Conservation (phyloP, 1,140 invertebrate genomes). For the Ostrea edulis region DNA sequence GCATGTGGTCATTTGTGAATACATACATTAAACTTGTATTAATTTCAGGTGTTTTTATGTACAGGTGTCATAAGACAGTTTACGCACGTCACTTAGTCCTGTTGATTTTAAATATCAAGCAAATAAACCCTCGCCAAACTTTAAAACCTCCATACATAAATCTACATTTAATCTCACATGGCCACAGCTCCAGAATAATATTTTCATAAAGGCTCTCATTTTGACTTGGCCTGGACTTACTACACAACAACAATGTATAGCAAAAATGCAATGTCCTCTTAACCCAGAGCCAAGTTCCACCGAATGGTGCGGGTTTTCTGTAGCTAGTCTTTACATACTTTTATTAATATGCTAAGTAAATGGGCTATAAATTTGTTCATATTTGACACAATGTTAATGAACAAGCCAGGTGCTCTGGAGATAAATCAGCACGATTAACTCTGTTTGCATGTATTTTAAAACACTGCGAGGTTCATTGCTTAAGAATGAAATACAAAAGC, state of each 20-base stretch:
- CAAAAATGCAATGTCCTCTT: neutral
- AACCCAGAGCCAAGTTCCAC: neutral
- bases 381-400: constrained; percentile 33
- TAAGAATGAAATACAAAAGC: constrained; percentile 17
- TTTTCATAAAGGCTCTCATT: constrained; percentile 28
- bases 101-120: constrained; percentile 38
- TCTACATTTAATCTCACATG: constrained; percentile 36
- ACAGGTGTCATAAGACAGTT: constrained; percentile 34
- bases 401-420: constrained; percentile 5
- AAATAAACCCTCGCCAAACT: constrained; percentile 31
- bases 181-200: constrained; percentile 34
- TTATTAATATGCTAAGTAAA: constrained; percentile 38
- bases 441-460: constrained; percentile 32
- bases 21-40: neutral
- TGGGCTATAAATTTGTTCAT: constrained; percentile 37
- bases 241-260: constrained; percentile 23
- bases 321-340: neutral
- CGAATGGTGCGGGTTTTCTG: neutral
- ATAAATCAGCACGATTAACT: constrained; percentile 33
- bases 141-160: constrained; percentile 35
- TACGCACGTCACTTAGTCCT: constrained; percentile 27
- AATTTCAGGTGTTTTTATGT: constrained; percentile 14
- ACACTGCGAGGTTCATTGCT: constrained; percentile 13
- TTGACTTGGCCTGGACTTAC: neutral
- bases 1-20: neutral